A percentile compares a stretch with the other conserved stretches of the same genome.
phyloP scores from a whole-genome alignment of 2,797 vertebrate species.

The Octomys mimax region DNA sequence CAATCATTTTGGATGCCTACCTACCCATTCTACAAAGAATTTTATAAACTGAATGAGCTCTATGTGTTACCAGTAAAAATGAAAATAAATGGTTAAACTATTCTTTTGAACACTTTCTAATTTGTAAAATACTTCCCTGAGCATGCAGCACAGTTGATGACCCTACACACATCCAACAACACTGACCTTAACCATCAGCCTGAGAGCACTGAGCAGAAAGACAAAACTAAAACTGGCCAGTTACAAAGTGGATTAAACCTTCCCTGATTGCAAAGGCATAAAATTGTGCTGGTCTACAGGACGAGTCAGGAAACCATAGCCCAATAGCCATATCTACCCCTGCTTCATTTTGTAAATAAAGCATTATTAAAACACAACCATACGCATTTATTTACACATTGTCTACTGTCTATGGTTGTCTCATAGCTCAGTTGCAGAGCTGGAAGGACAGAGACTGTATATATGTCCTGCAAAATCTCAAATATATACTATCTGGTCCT shows the following conservation, averaged over 20 bases:
- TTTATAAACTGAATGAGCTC: background rate
- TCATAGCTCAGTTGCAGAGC: background rate
- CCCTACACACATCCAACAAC: background rate
- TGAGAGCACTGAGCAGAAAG: background rate
- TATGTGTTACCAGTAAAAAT: background rate
- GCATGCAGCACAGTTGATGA: background rate
- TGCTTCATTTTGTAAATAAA: slow-evolving; percentile 7
- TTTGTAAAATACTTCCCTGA: background rate
- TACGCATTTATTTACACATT: background rate
- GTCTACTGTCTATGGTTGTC: background rate
- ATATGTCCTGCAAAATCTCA: background rate
- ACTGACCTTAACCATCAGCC: background rate
- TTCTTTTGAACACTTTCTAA: slow-evolving; percentile 26
- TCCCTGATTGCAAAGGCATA: background rate
- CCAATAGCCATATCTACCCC: background rate
- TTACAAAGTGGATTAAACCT: background rate
- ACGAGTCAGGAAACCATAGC: background rate
- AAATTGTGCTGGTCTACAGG: background rate
- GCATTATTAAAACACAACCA: background rate
- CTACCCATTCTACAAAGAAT: background rate
- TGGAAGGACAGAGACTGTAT: background rate
- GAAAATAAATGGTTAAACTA: background rate
- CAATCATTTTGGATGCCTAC: background rate
- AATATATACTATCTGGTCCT: background rate
- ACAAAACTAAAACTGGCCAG: background rate